These are phyloP conservation scores for Brachionus koreanus DNA, from an alignment of 1,140 invertebrate genomes.

Conservation along the genomic window DNA sequence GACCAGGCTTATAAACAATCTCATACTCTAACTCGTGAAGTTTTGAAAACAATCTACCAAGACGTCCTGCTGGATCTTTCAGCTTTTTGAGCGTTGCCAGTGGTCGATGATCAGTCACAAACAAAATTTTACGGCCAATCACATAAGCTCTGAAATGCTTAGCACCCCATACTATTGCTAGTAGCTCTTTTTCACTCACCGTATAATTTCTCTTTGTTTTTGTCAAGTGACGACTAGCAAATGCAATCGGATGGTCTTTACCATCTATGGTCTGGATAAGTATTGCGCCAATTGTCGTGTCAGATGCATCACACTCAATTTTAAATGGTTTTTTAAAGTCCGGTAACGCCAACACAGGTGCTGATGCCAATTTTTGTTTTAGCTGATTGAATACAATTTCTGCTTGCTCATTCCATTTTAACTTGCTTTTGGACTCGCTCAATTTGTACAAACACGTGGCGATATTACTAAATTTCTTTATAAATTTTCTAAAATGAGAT, in stretches of 20 bases:
- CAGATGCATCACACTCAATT: background rate
- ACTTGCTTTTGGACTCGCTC: background rate
- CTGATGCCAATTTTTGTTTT: background rate
- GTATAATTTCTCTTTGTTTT: background rate
- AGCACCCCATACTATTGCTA: background rate
- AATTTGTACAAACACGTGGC: slow-evolving; percentile 46
- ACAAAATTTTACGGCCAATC: background rate
- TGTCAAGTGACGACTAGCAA: slow-evolving; percentile 16
- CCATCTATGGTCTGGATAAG: background rate
- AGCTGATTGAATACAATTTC: background rate
- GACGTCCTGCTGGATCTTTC: background rate
- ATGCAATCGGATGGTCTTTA: background rate
- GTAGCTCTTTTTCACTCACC: background rate
- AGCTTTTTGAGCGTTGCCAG: background rate
- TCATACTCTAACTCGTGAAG: background rate
- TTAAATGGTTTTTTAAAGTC: slow-evolving; percentile 1
- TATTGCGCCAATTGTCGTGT: background rate
- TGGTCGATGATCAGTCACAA: slow-evolving; percentile 4
- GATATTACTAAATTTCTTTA: slow-evolving; percentile 44
- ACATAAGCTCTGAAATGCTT: background rate
- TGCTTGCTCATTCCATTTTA: background rate
- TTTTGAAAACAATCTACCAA: background rate
- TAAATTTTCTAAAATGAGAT: slow-evolving; percentile 58
- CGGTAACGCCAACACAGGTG: background rate
- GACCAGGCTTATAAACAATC: background rate